Evolutionary conservation across 2,888 invertebrate genomes (phyloP).

Genomic region (Caenorhabditis imperialis): DNA sequence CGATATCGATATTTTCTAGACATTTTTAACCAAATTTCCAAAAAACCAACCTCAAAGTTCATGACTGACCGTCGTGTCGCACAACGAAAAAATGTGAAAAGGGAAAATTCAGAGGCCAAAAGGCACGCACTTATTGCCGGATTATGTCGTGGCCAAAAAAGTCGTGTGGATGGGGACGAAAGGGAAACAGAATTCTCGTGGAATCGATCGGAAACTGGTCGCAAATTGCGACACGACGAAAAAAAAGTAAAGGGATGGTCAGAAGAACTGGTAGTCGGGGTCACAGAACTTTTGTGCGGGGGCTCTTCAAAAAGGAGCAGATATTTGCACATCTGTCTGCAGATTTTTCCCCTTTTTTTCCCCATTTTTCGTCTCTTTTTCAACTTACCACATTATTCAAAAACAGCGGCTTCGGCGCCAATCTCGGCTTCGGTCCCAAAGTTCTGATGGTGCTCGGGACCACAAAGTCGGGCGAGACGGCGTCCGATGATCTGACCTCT

Average conservation of each 20-base stretch:
- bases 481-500: no score
- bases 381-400: slow-evolving; percentile 28
- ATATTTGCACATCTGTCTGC: no score
- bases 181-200: background rate
- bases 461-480: no score
- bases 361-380: background rate
- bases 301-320: no score
- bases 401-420: slow-evolving; percentile 48
- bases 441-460: no score
- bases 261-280: slow-evolving; percentile 1
- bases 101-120: slow-evolving; percentile 16
- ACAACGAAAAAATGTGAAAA: slow-evolving; percentile 2
- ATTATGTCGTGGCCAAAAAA: slow-evolving; percentile 26
- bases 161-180: background rate
- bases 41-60: slow-evolving; percentile 31
- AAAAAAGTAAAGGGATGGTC: background rate
- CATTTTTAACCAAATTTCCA: no score
- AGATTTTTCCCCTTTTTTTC: background rate
- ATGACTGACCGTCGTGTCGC: background rate
- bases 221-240: background rate
- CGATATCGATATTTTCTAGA: no score
- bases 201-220: background rate
- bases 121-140: slow-evolving; percentile 54
- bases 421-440: slow-evolving; percentile 40
- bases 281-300: no score